Evolutionary conservation across 2,888 invertebrate species (phyloP).

Genomic region (Eristalinus aeneus): DNA sequence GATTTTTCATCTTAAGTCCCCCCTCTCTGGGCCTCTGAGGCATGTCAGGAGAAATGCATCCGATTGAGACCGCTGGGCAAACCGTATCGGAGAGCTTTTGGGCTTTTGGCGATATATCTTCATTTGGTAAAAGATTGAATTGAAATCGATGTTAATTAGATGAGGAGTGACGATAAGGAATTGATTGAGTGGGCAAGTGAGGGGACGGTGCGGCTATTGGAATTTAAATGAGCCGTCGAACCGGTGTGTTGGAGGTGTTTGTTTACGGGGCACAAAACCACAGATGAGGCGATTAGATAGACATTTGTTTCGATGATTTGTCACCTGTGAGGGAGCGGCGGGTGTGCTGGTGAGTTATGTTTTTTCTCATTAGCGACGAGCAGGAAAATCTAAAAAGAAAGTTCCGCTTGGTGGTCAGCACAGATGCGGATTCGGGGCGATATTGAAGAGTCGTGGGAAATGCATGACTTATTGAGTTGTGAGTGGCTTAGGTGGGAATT

Average conservation of each 20-base stretch:
- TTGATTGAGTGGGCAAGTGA: slow-evolving; percentile 46
- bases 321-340: slow-evolving; percentile 16
- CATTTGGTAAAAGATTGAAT: slow-evolving; percentile 62
- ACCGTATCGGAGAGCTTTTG: slow-evolving; percentile 11
- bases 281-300: slow-evolving; percentile 64
- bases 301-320: slow-evolving; percentile 53
- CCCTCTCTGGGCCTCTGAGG: background rate
- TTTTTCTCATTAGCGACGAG: background rate
- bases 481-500: background rate
- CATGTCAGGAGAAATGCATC: slow-evolving; percentile 24
- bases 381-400: background rate
- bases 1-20: slow-evolving; percentile 38
- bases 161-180: slow-evolving; percentile 57
- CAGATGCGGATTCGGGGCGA: background rate
- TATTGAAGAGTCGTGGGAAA: background rate
- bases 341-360: slow-evolving; percentile 50
- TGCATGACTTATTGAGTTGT: background rate
- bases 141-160: slow-evolving; percentile 68
- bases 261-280: slow-evolving; percentile 47
- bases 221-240: slow-evolving; percentile 34
- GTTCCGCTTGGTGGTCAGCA: background rate
- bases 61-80: slow-evolving; percentile 18
- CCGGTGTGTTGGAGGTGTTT: slow-evolving; percentile 47
- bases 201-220: background rate
- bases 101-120: slow-evolving; percentile 65